phyloP scores from a whole-genome alignment of 2,888 invertebrate species.

The Ditylenchus weischeri region DNA sequence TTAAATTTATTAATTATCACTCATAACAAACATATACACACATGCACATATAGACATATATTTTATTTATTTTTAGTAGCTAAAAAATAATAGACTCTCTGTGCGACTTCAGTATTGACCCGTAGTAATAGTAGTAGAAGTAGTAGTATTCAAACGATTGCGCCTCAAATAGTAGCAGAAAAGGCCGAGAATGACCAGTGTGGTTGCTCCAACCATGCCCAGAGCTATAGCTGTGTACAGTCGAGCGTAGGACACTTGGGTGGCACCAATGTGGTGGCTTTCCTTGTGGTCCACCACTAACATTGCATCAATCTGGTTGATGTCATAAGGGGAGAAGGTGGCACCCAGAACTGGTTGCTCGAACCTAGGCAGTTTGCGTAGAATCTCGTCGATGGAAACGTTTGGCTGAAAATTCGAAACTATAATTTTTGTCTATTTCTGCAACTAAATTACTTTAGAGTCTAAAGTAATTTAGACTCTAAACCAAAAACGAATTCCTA shows the following conservation, averaged over 20 bases:
- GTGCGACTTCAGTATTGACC: neutral
- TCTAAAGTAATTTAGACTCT: neutral
- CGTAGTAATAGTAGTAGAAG: slow-evolving; percentile 2
- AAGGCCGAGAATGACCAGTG: slow-evolving; percentile 43
- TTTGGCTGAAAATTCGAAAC: slow-evolving; percentile 30
- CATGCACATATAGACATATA: no score
- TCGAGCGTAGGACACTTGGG: slow-evolving; percentile 8
- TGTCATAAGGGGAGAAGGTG: slow-evolving; percentile 56
- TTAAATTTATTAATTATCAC: no score
- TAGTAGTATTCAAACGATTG: neutral
- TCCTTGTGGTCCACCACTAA: slow-evolving; percentile 31
- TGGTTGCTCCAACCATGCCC: slow-evolving; percentile 45
- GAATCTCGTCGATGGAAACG: slow-evolving; percentile 49
- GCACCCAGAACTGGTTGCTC: slow-evolving; percentile 40
- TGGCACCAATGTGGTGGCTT: slow-evolving; percentile 6
- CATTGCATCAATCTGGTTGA: slow-evolving; percentile 51
- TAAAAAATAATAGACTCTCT: neutral
- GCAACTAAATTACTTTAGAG: no score
- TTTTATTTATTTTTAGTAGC: no score
- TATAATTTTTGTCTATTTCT: no score
- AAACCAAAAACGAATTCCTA: neutral
- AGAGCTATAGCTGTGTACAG: slow-evolving; percentile 49
- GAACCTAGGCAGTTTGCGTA: slow-evolving; percentile 52
- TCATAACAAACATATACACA: no score
- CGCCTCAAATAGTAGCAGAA: slow-evolving; percentile 64